phyloP scores from a whole-genome alignment of 1,140 invertebrate species.

The Scaptomyza hsui region DNA sequence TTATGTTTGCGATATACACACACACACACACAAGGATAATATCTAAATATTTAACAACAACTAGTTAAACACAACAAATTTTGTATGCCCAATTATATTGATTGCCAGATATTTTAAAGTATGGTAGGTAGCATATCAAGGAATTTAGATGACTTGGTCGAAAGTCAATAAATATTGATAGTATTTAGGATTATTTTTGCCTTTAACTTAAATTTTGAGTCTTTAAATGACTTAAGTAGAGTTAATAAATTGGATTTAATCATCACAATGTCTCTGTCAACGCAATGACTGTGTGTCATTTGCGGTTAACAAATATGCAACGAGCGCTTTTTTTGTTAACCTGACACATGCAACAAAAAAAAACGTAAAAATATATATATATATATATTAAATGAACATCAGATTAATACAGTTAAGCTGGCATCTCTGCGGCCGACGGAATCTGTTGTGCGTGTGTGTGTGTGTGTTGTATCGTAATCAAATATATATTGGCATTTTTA shows the following conservation, averaged over 20 bases:
- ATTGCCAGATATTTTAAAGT: neutral
- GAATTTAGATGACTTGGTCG: no score
- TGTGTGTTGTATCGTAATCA: no score
- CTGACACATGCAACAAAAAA: slow-evolving; percentile 20
- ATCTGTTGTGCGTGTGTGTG: slow-evolving; percentile 27
- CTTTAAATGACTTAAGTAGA: neutral
- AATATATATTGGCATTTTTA: slow-evolving; percentile 77
- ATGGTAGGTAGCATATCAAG: no score
- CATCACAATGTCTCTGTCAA: neutral
- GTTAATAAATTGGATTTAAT: neutral
- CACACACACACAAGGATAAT: slow-evolving; percentile 8
- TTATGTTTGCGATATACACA: slow-evolving; percentile 11
- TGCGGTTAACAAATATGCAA: slow-evolving; percentile 5
- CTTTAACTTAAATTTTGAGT: neutral
- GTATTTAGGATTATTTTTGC: no score
- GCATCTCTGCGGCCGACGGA: slow-evolving; percentile 11
- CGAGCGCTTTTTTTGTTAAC: slow-evolving; percentile 5
- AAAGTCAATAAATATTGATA: no score
- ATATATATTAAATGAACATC: slow-evolving; percentile 19
- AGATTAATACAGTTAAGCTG: slow-evolving; percentile 66
- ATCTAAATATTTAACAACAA: slow-evolving; percentile 4
- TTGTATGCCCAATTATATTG: slow-evolving; percentile 11
- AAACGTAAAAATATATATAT: slow-evolving; percentile 9
- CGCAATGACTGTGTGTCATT: slow-evolving; percentile 18
- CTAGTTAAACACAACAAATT: slow-evolving; percentile 6